phyloP scores from a whole-genome alignment of 2,113 vertebrate genomes.

The Platycercus adscitus region DNA sequence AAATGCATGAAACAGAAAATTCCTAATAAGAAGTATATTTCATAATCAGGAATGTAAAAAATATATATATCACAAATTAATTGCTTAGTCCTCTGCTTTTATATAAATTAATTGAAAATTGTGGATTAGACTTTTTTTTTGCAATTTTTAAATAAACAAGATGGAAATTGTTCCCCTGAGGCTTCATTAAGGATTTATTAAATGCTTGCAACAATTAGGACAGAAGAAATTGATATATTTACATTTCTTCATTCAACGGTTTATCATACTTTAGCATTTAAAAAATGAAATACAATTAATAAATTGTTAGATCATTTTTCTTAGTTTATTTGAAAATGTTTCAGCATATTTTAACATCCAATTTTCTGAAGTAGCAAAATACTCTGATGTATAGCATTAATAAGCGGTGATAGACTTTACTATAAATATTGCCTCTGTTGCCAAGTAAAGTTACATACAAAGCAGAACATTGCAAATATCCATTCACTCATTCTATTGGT shows the following conservation, averaged over 20 bases:
- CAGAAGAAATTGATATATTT: constrained; percentile 69
- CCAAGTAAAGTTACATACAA: constrained; percentile 78
- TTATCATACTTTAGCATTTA: constrained; percentile 58
- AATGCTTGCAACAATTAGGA: constrained; percentile 54
- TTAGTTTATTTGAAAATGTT: constrained; percentile 72
- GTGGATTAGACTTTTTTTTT: not conserved
- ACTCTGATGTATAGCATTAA: constrained; percentile 79
- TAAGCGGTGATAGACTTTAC: constrained; percentile 84
- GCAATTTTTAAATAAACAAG: constrained; percentile 45
- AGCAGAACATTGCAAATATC: constrained; percentile 64
- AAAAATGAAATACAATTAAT: constrained; percentile 75
- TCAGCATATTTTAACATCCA: constrained; percentile 76
- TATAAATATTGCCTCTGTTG: constrained; percentile 80
- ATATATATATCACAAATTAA: not conserved
- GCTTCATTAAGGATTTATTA: constrained; percentile 1
- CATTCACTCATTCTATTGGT: constrained; percentile 53
- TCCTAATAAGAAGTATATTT: constrained; percentile 7
- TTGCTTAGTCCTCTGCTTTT: constrained; percentile 14
- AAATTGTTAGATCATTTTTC: constrained; percentile 66
- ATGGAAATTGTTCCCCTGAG: constrained; percentile 26
- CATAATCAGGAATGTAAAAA: not conserved
- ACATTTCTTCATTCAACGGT: constrained; percentile 60
- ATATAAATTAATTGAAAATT: constrained; percentile 37
- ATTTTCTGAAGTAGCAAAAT: constrained; percentile 75
- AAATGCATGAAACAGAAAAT: constrained; percentile 6